phyloP scores from a whole-genome alignment of 2,797 vertebrate genomes.

The Urosaurus nigricauda region DNA sequence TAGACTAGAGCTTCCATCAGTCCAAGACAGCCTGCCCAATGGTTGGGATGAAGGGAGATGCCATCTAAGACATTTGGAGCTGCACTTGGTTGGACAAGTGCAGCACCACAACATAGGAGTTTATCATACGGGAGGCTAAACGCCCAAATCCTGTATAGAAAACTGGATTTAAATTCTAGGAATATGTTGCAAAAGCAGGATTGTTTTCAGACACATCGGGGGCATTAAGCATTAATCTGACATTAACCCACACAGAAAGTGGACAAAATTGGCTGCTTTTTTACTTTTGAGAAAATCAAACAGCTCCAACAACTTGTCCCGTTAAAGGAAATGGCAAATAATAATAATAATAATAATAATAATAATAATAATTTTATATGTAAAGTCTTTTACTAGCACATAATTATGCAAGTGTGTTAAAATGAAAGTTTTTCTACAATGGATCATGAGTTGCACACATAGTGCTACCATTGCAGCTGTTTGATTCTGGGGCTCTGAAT shows the following conservation, averaged over 20 bases:
- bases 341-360: too few species aligned
- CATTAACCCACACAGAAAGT: too few species aligned
- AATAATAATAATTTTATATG: neutral
- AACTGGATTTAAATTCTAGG: too few species aligned
- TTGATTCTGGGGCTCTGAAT: constrained; percentile 76
- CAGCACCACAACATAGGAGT: neutral
- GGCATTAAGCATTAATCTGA: too few species aligned
- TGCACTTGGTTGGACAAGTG: neutral
- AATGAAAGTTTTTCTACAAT: constrained; percentile 49
- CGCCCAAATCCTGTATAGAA: neutral
- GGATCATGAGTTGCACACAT: constrained; percentile 76
- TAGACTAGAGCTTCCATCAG: neutral
- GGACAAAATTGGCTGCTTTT: too few species aligned
- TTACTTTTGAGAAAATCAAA: too few species aligned
- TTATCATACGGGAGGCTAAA: neutral
- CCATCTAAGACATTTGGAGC: neutral
- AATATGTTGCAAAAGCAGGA: too few species aligned
- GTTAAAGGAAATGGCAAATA: too few species aligned
- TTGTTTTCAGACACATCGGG: too few species aligned
- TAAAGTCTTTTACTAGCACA: constrained; percentile 20
- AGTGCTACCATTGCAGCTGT: constrained; percentile 70
- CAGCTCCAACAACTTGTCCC: too few species aligned
- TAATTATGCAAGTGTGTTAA: neutral
- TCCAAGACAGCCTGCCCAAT: neutral
- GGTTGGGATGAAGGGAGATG: neutral